A percentile compares a stretch with the other conserved stretches of the same genome.
Evolutionary conservation across 2,113 vertebrate species (phyloP).

Genomic region (Odocoileus virginianus): DNA sequence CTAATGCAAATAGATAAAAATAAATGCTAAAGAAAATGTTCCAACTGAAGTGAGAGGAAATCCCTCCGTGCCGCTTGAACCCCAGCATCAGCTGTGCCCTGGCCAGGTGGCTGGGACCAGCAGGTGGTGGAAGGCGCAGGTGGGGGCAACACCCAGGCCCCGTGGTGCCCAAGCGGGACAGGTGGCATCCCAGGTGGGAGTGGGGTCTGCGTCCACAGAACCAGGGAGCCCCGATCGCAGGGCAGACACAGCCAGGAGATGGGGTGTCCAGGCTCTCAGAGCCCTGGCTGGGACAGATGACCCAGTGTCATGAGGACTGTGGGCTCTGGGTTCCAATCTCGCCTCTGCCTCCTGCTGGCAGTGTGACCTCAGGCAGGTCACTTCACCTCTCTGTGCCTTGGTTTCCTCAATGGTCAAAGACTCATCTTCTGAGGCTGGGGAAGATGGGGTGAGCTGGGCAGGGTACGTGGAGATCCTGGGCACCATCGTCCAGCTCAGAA

Average conservation of each 20-base stretch:
- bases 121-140: not conserved
- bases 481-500: not conserved
- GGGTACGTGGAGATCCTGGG: not conserved
- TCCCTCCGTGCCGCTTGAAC: not conserved
- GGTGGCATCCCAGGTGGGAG: not conserved
- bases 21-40: not conserved
- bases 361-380: not conserved
- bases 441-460: not conserved
- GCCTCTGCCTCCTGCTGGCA: not conserved
- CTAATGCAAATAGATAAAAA: not conserved
- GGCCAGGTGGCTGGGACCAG: not conserved
- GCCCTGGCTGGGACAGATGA: not conserved
- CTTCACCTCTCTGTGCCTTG: not conserved
- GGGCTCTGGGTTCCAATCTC: not conserved
- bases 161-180: not conserved
- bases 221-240: not conserved
- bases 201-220: not conserved
- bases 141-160: not conserved
- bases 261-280: not conserved
- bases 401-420: not conserved
- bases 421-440: not conserved
- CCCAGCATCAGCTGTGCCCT: not conserved
- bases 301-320: not conserved
- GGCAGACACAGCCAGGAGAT: not conserved
- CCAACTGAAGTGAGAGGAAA: not conserved